A percentile compares a stretch with the other conserved stretches of the same genome.
Conservation (phyloP, 1,140 invertebrate genomes). For the Brachionus sp. region DNA sequence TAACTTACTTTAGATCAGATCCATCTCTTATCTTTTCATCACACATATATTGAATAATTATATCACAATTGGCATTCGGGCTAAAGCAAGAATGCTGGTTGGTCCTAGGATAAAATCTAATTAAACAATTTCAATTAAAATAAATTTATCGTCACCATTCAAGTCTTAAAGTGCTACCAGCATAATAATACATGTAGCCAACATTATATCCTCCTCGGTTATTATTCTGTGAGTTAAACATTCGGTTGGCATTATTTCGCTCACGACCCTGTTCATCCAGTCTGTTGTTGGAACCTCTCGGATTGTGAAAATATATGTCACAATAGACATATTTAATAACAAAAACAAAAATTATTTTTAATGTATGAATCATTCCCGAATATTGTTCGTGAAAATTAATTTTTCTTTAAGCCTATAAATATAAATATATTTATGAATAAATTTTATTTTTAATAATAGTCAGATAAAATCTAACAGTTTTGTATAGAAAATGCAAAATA, state of each 20-base stretch:
- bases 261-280: not conserved
- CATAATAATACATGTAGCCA: conserved; percentile 53
- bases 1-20: not conserved
- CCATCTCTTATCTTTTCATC: conserved; percentile 37
- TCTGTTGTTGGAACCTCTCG: conserved; percentile 46
- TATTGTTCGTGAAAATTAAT: not conserved
- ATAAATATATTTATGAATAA: not conserved
- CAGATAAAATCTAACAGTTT: not conserved
- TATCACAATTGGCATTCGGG: conserved; percentile 52
- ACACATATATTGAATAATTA: conserved; percentile 59
- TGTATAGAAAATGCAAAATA: not conserved
- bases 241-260: conserved; percentile 19
- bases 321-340: not conserved
- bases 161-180: conserved; percentile 50
- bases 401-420: not conserved
- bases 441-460: not conserved
- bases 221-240: conserved; percentile 52
- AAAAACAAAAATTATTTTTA: not conserved
- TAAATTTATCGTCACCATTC: conserved; percentile 24
- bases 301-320: conserved; percentile 41
- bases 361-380: not conserved
- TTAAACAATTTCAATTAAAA: not conserved
- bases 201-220: conserved; percentile 59
- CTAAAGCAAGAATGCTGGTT: conserved; percentile 59
- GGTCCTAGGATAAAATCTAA: conserved; percentile 48